phyloP scores from a whole-genome alignment of 2,888 invertebrate genomes.

The Synergus itoensis region DNA sequence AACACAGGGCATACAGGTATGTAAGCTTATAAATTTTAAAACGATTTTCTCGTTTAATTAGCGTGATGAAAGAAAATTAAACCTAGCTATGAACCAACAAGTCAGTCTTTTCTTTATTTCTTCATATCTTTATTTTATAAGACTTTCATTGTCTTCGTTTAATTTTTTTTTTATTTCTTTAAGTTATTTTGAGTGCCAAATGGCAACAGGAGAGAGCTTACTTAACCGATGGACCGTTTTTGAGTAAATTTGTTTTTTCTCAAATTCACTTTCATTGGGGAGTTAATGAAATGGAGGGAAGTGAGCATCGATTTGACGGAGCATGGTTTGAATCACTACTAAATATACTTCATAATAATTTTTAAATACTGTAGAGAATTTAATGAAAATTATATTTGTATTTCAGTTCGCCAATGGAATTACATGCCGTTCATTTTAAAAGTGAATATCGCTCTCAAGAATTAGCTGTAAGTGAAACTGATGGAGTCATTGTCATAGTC shows the following conservation, averaged over 20 bases:
- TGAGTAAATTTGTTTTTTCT: constrained; percentile 82
- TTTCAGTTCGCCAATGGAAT: constrained; percentile 81
- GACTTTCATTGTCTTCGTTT: not conserved
- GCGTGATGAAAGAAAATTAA: not conserved
- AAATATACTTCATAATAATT: constrained; percentile 50
- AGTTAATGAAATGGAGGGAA: constrained; percentile 81
- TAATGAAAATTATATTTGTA: constrained; percentile 40
- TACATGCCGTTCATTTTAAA: constrained; percentile 81
- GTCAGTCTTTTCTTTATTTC: not conserved
- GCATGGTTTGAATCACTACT: constrained; percentile 57
- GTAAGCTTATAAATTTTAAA: not conserved
- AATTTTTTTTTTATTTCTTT: constrained; percentile 23
- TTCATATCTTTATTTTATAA: not conserved
- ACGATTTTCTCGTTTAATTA: constrained; percentile 36
- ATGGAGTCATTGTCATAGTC: constrained; percentile 81
- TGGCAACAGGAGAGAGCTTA: constrained; percentile 83
- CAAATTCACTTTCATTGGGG: constrained; percentile 88
- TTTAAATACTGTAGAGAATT: constrained; percentile 19
- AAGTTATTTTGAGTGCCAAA: constrained; percentile 83
- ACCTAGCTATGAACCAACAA: not conserved
- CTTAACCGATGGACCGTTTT: constrained; percentile 81
- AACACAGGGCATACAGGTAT: constrained; percentile 85
- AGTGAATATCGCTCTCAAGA: constrained; percentile 82
- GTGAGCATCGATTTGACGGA: constrained; percentile 83
- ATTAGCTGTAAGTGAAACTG: constrained; percentile 81